Conservation (phyloP, 2,113 vertebrate species). For the Festucalex cinctus region DNA sequence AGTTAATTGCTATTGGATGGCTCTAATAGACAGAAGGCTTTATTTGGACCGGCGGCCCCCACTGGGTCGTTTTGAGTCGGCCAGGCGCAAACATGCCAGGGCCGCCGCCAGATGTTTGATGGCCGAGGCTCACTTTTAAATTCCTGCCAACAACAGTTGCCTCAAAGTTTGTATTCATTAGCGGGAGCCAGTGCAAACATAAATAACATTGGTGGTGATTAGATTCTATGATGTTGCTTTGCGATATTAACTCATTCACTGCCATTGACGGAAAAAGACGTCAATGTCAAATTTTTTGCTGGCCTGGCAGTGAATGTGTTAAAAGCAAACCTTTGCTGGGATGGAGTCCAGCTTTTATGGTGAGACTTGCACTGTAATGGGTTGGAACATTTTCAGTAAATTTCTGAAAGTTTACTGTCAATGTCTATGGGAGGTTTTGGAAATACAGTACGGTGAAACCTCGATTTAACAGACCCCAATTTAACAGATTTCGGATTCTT, state of each 20-base stretch:
- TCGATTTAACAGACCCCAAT: no score
- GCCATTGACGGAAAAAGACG: no score
- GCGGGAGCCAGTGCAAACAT: neutral
- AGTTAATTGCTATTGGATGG: conserved; percentile 54
- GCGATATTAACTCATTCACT: neutral
- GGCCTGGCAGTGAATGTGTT: no score
- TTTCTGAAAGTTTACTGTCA: neutral
- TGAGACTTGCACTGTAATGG: no score
- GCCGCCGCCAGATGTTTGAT: conserved; percentile 61
- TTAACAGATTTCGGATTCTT: no score
- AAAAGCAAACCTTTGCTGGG: no score
- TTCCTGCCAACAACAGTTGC: conserved; percentile 13
- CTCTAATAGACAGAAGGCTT: conserved; percentile 46
- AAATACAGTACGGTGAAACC: neutral
- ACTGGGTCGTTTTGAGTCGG: conserved; percentile 45
- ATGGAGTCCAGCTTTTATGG: neutral
- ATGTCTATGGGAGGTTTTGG: neutral
- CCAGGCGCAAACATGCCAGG: conserved; percentile 31
- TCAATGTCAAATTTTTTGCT: no score
- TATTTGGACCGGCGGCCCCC: conserved; percentile 42
- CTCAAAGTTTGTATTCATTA: conserved; percentile 14
- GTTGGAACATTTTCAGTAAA: neutral
- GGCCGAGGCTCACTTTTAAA: conserved; percentile 28
- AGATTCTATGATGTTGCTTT: neutral
- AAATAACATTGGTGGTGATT: neutral